phyloP scores from a whole-genome alignment of 2,797 vertebrate genomes.

The Gila robusta region DNA sequence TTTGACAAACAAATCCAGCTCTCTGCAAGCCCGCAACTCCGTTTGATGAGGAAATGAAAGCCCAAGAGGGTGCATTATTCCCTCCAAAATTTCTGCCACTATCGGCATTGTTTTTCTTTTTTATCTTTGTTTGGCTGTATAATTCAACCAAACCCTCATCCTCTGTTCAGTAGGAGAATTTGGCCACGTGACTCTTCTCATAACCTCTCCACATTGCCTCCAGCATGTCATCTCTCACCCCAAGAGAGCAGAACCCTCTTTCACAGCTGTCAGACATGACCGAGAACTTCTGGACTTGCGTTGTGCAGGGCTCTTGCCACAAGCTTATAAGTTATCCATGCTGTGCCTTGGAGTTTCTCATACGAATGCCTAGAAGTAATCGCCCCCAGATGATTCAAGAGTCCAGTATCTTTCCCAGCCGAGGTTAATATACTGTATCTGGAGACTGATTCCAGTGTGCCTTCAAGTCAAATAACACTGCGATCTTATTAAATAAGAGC shows the following conservation, averaged over 20 bases:
- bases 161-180: conserved; percentile 11
- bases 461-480: conserved; percentile 37
- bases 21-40: conserved; percentile 30
- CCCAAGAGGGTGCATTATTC: conserved; percentile 38
- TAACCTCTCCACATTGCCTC: conserved; percentile 31
- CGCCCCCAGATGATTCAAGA: conserved; percentile 34
- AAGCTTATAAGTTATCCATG: conserved; percentile 43
- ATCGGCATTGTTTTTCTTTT: conserved; percentile 32
- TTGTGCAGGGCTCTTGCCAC: conserved; percentile 26
- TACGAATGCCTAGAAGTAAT: conserved; percentile 40
- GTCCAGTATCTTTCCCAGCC: conserved; percentile 7
- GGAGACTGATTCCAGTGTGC: conserved; percentile 16
- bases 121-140: conserved; percentile 26
- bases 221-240: conserved; percentile 33
- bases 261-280: conserved; percentile 45
- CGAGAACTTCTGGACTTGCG: conserved; percentile 28
- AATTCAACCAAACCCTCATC: conserved; percentile 33
- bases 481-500: conserved; percentile 44
- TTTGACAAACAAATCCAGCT: conserved; percentile 43
- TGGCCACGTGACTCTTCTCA: conserved; percentile 30
- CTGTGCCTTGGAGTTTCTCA: conserved; percentile 25
- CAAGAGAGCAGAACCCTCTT: conserved; percentile 30
- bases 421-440: conserved; percentile 45
- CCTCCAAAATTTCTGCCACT: conserved; percentile 20
- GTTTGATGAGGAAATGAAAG: conserved; percentile 61